Evolutionary conservation across 2,888 invertebrate genomes (phyloP).

Genomic region (Heterodera filipjevi): DNA sequence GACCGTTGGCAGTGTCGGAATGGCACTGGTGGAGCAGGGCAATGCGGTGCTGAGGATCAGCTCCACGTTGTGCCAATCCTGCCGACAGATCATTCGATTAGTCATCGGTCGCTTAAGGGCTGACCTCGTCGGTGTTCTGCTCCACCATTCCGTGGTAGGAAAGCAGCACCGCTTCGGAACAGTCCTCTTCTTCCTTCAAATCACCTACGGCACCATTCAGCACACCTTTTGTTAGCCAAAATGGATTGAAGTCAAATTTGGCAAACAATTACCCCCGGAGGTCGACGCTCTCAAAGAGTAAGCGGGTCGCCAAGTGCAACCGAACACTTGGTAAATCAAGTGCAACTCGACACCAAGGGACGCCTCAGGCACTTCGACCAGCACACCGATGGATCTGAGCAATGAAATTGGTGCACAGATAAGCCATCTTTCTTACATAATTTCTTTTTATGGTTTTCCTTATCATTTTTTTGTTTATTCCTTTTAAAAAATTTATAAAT

Average conservation of each 20-base stretch:
- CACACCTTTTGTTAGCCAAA: constrained; percentile 1
- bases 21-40: constrained; percentile 67
- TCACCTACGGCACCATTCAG: constrained; percentile 15
- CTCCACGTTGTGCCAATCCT: constrained; percentile 66
- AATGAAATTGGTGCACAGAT: no score
- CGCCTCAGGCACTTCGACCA: constrained; percentile 30
- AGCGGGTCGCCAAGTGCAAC: constrained; percentile 67
- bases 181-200: constrained; percentile 25
- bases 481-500: no score
- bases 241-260: not conserved
- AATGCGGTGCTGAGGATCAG: constrained; percentile 67
- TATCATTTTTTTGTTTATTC: no score
- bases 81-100: not conserved
- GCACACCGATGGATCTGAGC: not conserved
- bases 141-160: constrained; percentile 67
- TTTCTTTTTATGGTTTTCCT: no score
- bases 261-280: constrained; percentile 21
- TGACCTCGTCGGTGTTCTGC: constrained; percentile 66
- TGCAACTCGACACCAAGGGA: constrained; percentile 34
- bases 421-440: no score
- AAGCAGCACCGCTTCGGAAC: constrained; percentile 47
- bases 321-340: constrained; percentile 56
- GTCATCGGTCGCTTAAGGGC: constrained; percentile 44
- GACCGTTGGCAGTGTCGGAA: constrained; percentile 65
- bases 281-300: constrained; percentile 67